A percentile compares a stretch with the other conserved stretches of the same genome.
Evolutionary conservation across 2,797 vertebrate genomes (phyloP).

Genomic region (Enteromius treurensis): DNA sequence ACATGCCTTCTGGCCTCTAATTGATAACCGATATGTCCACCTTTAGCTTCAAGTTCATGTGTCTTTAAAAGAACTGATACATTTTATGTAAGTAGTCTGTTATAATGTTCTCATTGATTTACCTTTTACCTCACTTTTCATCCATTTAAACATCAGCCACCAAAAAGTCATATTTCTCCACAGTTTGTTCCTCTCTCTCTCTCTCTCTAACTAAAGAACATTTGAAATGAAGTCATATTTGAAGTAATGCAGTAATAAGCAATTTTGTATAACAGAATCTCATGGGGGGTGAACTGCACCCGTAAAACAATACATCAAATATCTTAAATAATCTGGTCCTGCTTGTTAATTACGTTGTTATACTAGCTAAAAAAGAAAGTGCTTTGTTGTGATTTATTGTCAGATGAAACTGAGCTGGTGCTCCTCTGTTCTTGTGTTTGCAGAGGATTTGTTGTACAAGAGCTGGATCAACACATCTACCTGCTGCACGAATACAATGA

Average conservation of each 20-base stretch:
- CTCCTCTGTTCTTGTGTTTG: conserved; percentile 43
- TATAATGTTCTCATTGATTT: not conserved
- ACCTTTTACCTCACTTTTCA: not conserved
- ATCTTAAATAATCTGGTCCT: not conserved
- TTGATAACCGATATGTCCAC: too few species aligned
- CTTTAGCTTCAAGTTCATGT: not conserved
- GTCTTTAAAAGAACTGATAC: not conserved
- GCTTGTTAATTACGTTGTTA: not conserved
- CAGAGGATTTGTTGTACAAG: conserved; percentile 86
- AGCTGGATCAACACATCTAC: conserved; percentile 88
- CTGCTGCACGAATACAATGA: conserved; percentile 94
- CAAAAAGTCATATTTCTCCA: too few species aligned
- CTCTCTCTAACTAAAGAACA: too few species aligned
- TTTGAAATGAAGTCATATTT: too few species aligned
- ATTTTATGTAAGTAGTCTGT: not conserved
- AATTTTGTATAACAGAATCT: not conserved
- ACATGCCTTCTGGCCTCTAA: not conserved
- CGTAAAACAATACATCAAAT: not conserved
- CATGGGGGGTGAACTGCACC: too few species aligned
- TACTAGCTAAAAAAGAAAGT: not conserved
- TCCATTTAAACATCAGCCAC: not conserved
- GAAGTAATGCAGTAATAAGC: not conserved
- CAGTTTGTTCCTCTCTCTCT: too few species aligned
- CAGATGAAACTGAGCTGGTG: not conserved
- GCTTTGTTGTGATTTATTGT: not conserved